These are phyloP conservation scores for Holacanthella duospinosa DNA, from an alignment of 2,888 invertebrate genomes.

Conservation along the genomic window DNA sequence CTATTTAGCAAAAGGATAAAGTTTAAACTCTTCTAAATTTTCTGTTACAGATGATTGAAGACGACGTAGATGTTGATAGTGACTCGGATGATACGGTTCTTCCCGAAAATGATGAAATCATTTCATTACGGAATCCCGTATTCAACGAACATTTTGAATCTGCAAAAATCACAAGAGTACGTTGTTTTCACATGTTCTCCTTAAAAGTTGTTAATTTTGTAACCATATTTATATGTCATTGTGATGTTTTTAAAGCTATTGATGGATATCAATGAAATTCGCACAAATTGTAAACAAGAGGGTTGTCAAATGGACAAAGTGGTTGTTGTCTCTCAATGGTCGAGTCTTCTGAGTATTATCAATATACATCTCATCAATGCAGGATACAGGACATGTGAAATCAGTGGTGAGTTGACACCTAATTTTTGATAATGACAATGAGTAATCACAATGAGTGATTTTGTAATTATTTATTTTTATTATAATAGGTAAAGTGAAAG, in stretches of 20 bases:
- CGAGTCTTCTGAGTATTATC: conserved; percentile 64
- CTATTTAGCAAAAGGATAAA: too few species aligned
- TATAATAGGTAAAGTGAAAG: conserved; percentile 14
- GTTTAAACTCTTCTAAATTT: conserved; percentile 37
- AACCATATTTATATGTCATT: not conserved
- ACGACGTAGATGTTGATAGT: conserved; percentile 43
- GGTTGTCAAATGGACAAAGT: conserved; percentile 53
- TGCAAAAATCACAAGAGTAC: conserved; percentile 25
- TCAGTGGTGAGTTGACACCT: conserved; percentile 53
- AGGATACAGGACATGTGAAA: conserved; percentile 51
- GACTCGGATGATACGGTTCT: conserved; percentile 43
- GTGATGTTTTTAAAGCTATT: conserved; percentile 14
- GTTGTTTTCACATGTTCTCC: not conserved
- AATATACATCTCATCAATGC: conserved; percentile 51
- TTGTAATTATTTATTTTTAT: not conserved
- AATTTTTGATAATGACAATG: conserved; percentile 12
- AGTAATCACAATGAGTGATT: not conserved
- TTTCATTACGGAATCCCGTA: conserved; percentile 24
- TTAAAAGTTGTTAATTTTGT: not conserved
- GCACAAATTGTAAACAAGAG: conserved; percentile 50
- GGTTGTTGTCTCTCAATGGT: conserved; percentile 90
- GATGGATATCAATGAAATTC: conserved; percentile 41
- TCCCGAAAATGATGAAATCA: conserved; percentile 35
- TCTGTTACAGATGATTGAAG: conserved; percentile 43
- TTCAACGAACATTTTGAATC: conserved; percentile 24